These are phyloP conservation scores for Globodera rostochiensis DNA, from an alignment of 1,140 invertebrate species.

Conservation along the genomic window DNA sequence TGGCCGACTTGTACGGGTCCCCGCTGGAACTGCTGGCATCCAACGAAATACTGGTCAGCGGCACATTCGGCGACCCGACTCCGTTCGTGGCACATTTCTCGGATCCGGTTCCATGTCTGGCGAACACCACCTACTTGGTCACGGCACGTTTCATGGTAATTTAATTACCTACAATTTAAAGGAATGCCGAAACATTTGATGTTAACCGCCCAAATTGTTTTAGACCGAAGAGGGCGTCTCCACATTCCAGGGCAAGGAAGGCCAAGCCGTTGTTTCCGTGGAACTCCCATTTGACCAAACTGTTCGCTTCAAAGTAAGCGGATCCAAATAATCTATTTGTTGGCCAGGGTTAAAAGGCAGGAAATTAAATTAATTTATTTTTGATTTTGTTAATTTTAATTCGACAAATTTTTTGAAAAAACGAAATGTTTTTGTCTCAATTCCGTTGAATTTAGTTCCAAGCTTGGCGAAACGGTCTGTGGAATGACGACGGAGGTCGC, in stretches of 20 bases:
- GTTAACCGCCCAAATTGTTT: background rate
- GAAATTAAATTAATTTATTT: background rate
- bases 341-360: background rate
- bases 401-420: background rate
- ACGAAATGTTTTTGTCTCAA: background rate
- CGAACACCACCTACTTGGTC: constrained; percentile 45
- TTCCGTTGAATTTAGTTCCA: constrained; percentile 9
- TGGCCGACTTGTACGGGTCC: constrained; percentile 21
- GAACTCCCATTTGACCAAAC: constrained; percentile 49
- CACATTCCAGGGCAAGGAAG: constrained; percentile 51
- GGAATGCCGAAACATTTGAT: background rate
- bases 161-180: constrained; percentile 2
- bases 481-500: constrained; percentile 43
- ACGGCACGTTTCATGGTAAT: constrained; percentile 43
- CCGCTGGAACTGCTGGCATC: constrained; percentile 29
- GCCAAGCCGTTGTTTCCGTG: constrained; percentile 43
- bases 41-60: constrained; percentile 45
- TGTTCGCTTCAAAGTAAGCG: constrained; percentile 43
- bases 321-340: background rate
- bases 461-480: constrained; percentile 5
- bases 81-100: constrained; percentile 43
- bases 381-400: no score
- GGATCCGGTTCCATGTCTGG: constrained; percentile 40
- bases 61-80: constrained; percentile 43
- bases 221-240: constrained; percentile 48